Base-by-base conservation (phyloP, 1,140 invertebrate genomes). In the Caenorhabditis latens region DNA sequence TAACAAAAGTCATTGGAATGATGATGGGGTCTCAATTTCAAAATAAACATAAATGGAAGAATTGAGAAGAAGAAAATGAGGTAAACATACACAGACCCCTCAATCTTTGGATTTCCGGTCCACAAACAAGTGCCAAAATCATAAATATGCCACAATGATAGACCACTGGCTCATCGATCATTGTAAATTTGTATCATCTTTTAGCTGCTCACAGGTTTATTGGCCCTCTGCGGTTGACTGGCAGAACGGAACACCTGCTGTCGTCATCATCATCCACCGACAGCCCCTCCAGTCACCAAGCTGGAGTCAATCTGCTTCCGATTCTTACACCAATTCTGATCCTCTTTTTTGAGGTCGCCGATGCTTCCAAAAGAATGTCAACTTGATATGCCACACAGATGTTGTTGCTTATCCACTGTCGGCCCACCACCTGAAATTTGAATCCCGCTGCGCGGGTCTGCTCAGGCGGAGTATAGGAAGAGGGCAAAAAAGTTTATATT, bases 11-110 rank as follows among this genome's bases (percentile, higher is more conserved):
- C 46, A 50, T 21, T 79, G 71, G 71, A 79, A 79, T 79, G 71
- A 79, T 71, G 65, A 43, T 71, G 65, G 42, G 65, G 55, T 43
- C 65, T 71, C 40, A 79, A 24, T 79, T 53, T 79, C 71, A 79
- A 79, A 79, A 79, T 79, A 79, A 79, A 79, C 71, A 79, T 79
- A 79, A 79, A 79, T 79, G 71, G 71, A 79, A 79, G 46, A 50
- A 50, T 50, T 43, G 14, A 16, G 42, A 53, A 40, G 53, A 79
- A 50, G 14, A 40, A 79, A 79, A 79, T 79, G 71, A 79, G 71
- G 71, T 79, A 79, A 79, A 79, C 71, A 79, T 50, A 79, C 71
- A 79, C 71, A 48, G n/a, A 11, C 8, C 21, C 71, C 71, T 32
- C 21, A 7, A 11, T 65, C 14, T 46, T 42, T 9, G 65, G 40